phyloP scores from a whole-genome alignment of 2,113 vertebrate genomes.

The Anoura caudifer region DNA sequence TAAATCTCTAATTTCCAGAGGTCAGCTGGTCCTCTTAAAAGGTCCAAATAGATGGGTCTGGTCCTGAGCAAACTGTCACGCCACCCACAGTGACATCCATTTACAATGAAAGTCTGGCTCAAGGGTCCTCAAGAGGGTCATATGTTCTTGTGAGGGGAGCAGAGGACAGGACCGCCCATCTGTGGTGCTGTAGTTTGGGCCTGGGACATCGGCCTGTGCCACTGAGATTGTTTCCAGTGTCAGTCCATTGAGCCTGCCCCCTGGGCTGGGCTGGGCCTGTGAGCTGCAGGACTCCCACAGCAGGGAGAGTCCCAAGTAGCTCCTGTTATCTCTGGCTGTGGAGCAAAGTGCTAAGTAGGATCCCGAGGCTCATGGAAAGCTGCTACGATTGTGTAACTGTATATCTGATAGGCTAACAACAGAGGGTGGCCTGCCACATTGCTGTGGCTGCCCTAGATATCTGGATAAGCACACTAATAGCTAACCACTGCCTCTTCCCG shows the following conservation, averaged over 20 bases:
- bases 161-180: background rate
- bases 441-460: background rate
- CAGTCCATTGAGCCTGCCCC: background rate
- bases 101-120: background rate
- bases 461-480: accelerated
- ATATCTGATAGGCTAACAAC: accelerated
- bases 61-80: no score
- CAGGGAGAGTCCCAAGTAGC: accelerated
- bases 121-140: no score
- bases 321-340: accelerated
- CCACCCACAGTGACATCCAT: background rate
- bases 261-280: background rate
- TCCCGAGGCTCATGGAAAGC: background rate
- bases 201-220: background rate
- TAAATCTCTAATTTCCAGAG: background rate
- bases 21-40: background rate
- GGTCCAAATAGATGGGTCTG: background rate
- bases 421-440: accelerated
- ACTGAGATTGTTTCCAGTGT: background rate
- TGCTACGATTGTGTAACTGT: no score
- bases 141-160: accelerated
- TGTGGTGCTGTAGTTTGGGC: accelerated
- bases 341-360: background rate
- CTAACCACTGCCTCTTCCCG: background rate
- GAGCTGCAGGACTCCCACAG: no score